A percentile compares a stretch with the other conserved stretches of the same genome.
phyloP scores from a whole-genome alignment of 2,113 vertebrate species.

The Pedetes capensis region DNA sequence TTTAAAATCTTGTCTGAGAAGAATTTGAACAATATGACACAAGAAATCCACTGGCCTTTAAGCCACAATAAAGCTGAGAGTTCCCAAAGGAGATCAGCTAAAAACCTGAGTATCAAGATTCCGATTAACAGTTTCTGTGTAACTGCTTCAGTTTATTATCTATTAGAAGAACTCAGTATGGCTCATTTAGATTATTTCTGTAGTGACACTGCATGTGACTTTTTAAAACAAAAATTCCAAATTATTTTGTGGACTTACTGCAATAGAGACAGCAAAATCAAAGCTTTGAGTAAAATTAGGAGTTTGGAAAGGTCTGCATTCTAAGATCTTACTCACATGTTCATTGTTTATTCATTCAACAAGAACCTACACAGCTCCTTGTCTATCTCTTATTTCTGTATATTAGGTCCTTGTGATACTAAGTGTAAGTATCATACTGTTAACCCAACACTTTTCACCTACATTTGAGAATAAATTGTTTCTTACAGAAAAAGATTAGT shows the following conservation, averaged over 20 bases:
- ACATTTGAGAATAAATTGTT: background rate
- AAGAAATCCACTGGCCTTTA: constrained; percentile 8
- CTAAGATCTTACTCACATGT: constrained; percentile 28
- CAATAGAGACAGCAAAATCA: constrained; percentile 9
- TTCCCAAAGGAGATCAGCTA: background rate
- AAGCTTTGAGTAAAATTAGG: background rate
- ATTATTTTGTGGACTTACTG: background rate
- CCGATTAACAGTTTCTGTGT: background rate
- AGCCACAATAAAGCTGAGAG: background rate
- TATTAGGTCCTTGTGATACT: background rate
- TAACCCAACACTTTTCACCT: constrained; percentile 37
- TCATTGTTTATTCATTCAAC: background rate
- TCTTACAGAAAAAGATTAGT: background rate
- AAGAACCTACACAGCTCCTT: constrained; percentile 4
- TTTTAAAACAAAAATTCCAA: constrained; percentile 38
- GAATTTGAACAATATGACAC: background rate
- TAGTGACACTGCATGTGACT: background rate
- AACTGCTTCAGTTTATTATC: background rate
- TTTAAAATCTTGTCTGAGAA: constrained; percentile 35
- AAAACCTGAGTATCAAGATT: constrained; percentile 29
- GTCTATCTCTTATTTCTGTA: background rate
- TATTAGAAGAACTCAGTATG: background rate
- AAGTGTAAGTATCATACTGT: constrained; percentile 20
- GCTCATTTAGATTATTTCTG: background rate
- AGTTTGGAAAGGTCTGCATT: background rate